These are phyloP conservation scores for Drosophila nikananu DNA, from an alignment of 1,140 invertebrate genomes.

Conservation along the genomic window DNA sequence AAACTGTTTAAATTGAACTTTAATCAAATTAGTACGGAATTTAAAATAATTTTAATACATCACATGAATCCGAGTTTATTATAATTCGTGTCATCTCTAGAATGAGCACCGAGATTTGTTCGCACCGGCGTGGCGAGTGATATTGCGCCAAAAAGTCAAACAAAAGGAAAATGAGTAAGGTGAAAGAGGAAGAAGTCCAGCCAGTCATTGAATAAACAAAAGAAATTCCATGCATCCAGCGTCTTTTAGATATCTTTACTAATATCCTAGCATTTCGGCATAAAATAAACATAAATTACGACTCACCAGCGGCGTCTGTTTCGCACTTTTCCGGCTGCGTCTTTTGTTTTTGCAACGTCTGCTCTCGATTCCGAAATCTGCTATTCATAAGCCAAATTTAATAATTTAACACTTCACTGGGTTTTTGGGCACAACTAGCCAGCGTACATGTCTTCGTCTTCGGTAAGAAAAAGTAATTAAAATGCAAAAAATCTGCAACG, in stretches of 20 bases:
- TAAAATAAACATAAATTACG: conserved; percentile 15
- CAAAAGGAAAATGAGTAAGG: conserved; percentile 35
- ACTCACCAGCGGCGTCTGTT: conserved; percentile 45
- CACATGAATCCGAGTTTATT: background rate
- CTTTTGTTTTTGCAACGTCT: conserved; percentile 10
- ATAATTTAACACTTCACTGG: background rate
- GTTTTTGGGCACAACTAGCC: background rate
- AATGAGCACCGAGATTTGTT: background rate
- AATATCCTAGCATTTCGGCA: background rate
- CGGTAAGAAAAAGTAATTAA: background rate
- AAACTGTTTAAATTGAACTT: background rate
- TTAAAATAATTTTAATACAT: background rate
- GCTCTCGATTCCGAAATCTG: background rate
- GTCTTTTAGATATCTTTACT: background rate
- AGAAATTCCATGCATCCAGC: background rate
- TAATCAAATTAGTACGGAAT: too few species aligned
- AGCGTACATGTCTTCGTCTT: background rate
- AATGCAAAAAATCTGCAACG: conserved; percentile 26
- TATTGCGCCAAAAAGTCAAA: conserved; percentile 76
- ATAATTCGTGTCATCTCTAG: background rate
- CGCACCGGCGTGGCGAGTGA: conserved; percentile 36
- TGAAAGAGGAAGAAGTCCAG: conserved; percentile 4
- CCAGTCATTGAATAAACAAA: conserved; percentile 13
- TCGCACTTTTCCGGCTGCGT: conserved; percentile 32
- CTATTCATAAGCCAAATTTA: background rate